phyloP scores from a whole-genome alignment of 2,113 vertebrate genomes.

The Galeopterus variegatus region DNA sequence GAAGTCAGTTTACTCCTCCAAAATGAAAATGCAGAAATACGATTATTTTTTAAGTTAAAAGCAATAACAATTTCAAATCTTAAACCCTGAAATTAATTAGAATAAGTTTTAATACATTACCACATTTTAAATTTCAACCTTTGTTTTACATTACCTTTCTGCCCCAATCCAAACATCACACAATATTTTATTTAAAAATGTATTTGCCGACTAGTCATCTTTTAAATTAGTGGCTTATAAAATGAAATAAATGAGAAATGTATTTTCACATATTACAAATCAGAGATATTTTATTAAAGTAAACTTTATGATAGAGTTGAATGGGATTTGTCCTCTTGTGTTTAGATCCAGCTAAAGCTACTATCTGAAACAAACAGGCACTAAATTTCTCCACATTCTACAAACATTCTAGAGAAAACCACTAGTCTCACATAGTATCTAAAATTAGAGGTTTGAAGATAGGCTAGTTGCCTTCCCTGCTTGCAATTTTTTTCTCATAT shows the following conservation, averaged over 20 bases:
- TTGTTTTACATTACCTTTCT: neutral
- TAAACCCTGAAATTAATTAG: neutral
- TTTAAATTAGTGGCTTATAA: neutral
- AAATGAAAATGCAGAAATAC: no score
- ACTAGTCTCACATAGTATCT: neutral
- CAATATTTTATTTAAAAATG: neutral
- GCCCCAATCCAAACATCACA: neutral
- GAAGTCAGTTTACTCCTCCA: no score
- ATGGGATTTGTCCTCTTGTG: neutral
- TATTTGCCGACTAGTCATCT: neutral
- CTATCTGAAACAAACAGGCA: neutral
- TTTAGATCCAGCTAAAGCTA: neutral
- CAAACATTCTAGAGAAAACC: neutral
- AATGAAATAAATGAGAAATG: neutral
- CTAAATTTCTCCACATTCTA: neutral
- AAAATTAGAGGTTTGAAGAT: neutral
- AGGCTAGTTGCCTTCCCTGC: neutral
- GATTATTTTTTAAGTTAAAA: no score
- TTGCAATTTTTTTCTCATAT: neutral
- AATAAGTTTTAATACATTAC: neutral
- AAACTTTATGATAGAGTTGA: neutral
- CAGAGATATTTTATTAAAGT: neutral
- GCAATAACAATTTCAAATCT: neutral
- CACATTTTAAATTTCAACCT: neutral
- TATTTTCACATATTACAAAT: neutral